Conservation (phyloP, 2,888 invertebrate species). For the Lomographa bimaculata region DNA sequence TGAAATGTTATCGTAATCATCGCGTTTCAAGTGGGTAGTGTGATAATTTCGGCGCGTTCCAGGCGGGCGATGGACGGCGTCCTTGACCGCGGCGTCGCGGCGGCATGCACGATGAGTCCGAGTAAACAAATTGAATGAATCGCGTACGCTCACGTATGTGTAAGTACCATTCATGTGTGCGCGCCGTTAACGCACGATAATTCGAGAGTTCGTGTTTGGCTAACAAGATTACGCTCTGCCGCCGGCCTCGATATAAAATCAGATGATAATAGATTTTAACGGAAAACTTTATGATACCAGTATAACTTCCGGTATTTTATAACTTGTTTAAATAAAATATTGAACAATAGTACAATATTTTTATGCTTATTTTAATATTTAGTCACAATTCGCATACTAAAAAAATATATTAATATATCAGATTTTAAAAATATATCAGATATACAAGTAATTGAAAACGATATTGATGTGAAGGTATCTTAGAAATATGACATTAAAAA, state of each 20-base stretch:
- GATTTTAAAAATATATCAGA: no score
- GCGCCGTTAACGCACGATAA: constrained; percentile 72
- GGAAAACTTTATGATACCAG: constrained; percentile 18
- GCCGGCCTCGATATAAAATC: constrained; percentile 19
- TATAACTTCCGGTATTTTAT: constrained; percentile 4
- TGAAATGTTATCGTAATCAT: constrained; percentile 34
- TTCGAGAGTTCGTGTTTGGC: constrained; percentile 66
- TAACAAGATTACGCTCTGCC: constrained; percentile 55
- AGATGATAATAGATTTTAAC: constrained; percentile 25
- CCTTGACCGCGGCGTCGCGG: constrained; percentile 71
- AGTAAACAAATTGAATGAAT: constrained; percentile 81
- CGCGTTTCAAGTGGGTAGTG: constrained; percentile 40
- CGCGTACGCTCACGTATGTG: constrained; percentile 72
- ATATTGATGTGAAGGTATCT: no score
- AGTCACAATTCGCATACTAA: no score
- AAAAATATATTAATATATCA: no score
- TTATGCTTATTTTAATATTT: no score
- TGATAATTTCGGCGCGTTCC: constrained; percentile 44
- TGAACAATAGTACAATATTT: no score
- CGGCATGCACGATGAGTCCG: constrained; percentile 55
- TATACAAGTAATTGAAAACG: no score
- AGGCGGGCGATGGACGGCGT: constrained; percentile 68
- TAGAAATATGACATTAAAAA: no score
- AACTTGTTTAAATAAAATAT: no score
- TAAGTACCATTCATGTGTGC: constrained; percentile 77